phyloP scores from a whole-genome alignment of 64 coral and sea anemone species.

The Porites lutea region DNA sequence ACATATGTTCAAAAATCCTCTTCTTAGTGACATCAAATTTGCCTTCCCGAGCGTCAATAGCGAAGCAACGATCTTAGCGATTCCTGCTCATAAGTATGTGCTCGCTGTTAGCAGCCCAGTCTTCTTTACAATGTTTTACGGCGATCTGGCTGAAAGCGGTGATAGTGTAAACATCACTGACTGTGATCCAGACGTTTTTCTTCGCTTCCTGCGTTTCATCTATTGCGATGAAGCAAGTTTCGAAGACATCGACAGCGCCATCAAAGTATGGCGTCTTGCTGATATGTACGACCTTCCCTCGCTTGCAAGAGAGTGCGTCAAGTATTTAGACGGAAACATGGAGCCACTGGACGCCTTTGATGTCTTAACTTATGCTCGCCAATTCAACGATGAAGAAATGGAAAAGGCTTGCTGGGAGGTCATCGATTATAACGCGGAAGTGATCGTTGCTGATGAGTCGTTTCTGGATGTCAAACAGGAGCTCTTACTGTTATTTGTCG shows the following conservation, averaged over 20 bases:
- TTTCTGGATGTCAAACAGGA: neutral
- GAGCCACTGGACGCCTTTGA: neutral
- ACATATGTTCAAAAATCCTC: slow-evolving; percentile 22
- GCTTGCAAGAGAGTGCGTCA: neutral
- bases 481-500: neutral
- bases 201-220: slow-evolving; percentile 30
- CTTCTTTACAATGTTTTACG: slow-evolving; percentile 61
- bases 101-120: slow-evolving; percentile 53
- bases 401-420: neutral
- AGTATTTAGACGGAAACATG: neutral
- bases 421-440: neutral
- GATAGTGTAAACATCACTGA: neutral
- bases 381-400: neutral
- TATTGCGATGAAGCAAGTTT: slow-evolving; percentile 30
- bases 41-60: neutral
- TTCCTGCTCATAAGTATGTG: slow-evolving; percentile 56
- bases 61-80: neutral
- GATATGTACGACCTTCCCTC: neutral
- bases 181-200: slow-evolving; percentile 19
- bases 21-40: slow-evolving; percentile 53
- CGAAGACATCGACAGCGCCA: too few species aligned
- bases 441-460: neutral
- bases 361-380: neutral
- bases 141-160: slow-evolving; percentile 10
- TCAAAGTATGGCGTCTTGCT: neutral